These are phyloP conservation scores for Mesochorus sp. DNA, from an alignment of 2,888 invertebrate species.

Conservation along the genomic window DNA sequence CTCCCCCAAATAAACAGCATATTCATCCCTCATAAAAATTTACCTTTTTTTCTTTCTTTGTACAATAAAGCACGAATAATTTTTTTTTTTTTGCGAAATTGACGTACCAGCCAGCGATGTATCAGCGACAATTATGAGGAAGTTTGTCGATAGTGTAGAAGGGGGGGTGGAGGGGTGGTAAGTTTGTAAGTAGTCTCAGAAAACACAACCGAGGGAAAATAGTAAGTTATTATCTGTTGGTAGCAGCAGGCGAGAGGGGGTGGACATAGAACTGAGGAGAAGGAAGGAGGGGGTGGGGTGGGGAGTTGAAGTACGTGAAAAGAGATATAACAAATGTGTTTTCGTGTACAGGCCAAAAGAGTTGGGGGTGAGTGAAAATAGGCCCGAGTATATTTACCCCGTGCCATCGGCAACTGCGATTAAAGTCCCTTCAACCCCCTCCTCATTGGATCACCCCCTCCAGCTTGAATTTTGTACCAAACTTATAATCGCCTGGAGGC, in stretches of 20 bases:
- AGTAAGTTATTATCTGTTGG: conserved; percentile 74
- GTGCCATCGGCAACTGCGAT: conserved; percentile 65
- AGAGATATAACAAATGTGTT: neutral
- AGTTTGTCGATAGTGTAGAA: too few species aligned
- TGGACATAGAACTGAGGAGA: neutral
- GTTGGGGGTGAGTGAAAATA: conserved; percentile 18
- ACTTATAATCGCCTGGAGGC: conserved; percentile 68
- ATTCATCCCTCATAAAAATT: too few species aligned
- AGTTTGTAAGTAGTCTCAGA: neutral
- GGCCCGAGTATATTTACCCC: conserved; percentile 65
- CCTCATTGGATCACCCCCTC: neutral
- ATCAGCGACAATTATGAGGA: too few species aligned
- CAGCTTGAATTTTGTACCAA: conserved; percentile 39
- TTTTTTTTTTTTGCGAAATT: too few species aligned
- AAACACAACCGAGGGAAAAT: conserved; percentile 59
- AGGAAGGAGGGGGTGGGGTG: neutral
- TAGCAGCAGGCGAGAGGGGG: conserved; percentile 67
- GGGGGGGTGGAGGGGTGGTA: neutral
- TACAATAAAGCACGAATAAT: too few species aligned
- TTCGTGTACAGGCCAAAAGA: neutral
- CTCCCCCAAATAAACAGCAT: too few species aligned
- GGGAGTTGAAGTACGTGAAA: neutral
- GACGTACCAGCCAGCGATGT: too few species aligned
- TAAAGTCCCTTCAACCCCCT: conserved; percentile 56
- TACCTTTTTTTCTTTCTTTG: too few species aligned